Percentiles rank a stretch among this genome's conserved stretches.
phyloP scores from a whole-genome alignment of 2,113 vertebrate species.

The Leptobrachium ailaonicum region DNA sequence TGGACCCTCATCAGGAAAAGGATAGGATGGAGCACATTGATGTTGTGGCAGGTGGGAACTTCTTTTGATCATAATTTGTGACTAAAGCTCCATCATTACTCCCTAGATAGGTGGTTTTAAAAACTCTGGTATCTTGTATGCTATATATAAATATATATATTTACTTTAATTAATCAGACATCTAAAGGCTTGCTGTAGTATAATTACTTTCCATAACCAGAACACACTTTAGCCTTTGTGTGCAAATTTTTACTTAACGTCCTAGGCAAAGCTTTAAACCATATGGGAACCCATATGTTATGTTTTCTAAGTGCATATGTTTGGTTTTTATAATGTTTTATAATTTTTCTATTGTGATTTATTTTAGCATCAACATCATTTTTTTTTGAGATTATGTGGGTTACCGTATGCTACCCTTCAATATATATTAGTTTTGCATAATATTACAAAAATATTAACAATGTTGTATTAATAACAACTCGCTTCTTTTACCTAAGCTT shows the following conservation, averaged over 20 bases:
- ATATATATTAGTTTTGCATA: conserved; percentile 20
- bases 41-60: too few species aligned
- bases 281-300: conserved; percentile 65
- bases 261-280: conserved; percentile 57
- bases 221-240: conserved; percentile 24
- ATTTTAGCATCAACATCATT: conserved; percentile 53
- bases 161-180: too few species aligned
- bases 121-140: too few species aligned
- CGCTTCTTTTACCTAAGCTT: conserved; percentile 13
- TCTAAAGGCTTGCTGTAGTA: not conserved
- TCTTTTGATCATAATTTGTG: too few species aligned
- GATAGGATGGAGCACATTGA: too few species aligned
- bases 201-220: not conserved
- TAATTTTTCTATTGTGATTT: conserved; percentile 56
- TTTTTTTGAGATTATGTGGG: conserved; percentile 47
- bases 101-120: too few species aligned
- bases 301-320: conserved; percentile 61
- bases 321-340: conserved; percentile 47
- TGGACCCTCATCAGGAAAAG: too few species aligned
- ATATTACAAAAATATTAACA: conserved; percentile 3
- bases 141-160: not conserved
- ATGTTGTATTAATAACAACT: conserved; percentile 18
- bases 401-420: conserved; percentile 42
- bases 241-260: conserved; percentile 23
- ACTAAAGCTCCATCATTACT: too few species aligned